Conservation (phyloP, 2,113 vertebrate genomes). For the Pseudopodoces humilis region DNA sequence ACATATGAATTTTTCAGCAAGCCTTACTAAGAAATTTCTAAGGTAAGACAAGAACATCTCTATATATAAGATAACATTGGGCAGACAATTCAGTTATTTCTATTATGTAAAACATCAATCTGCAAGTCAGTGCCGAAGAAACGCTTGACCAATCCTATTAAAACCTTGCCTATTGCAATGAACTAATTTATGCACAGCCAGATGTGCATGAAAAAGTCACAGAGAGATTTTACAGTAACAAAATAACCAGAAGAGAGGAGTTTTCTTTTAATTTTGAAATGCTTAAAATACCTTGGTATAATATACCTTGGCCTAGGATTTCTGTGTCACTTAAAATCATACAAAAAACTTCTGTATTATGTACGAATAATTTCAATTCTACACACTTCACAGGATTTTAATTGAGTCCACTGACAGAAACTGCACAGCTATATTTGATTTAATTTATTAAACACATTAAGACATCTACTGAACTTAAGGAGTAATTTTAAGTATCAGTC, state of each 20-base stretch:
- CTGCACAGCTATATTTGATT: not conserved
- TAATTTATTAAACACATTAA: not conserved
- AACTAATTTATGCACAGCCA: not conserved
- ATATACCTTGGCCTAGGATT: not conserved
- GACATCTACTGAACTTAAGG: not conserved
- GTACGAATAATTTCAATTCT: not conserved
- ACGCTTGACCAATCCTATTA: not conserved
- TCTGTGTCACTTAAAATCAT: not conserved
- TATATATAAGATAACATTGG: not conserved
- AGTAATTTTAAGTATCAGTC: not conserved
- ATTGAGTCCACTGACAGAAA: not conserved
- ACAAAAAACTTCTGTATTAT: not conserved
- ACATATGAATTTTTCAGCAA: not conserved
- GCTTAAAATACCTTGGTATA: not conserved
- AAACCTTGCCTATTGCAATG: not conserved
- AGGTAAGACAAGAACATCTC: not conserved
- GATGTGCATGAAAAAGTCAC: not conserved
- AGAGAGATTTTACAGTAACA: not conserved
- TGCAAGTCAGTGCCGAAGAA: not conserved
- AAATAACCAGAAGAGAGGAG: not conserved
- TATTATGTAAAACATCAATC: not conserved
- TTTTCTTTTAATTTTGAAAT: not conserved
- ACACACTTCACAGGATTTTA: not conserved
- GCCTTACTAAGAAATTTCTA: not conserved
- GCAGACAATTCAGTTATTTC: not conserved